A percentile compares a stretch with the other conserved stretches of the same genome.
These are phyloP conservation scores for Matsumurasca onukii DNA, from an alignment of 1,140 invertebrate species.

Conservation along the genomic window DNA sequence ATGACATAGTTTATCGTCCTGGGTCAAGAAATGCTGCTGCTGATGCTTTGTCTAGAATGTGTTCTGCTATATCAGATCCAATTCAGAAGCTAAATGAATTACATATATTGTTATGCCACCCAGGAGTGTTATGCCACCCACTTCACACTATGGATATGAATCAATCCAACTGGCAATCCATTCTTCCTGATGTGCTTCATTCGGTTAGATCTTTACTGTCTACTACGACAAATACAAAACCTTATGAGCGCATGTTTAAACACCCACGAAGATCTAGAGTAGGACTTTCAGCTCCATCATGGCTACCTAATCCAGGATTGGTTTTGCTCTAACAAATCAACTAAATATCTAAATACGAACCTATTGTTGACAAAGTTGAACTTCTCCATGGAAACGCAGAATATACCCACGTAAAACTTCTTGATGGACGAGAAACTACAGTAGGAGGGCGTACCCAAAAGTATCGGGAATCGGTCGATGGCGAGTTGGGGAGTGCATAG, in stretches of 20 bases:
- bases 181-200: not conserved
- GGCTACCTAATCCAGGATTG: not conserved
- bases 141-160: not conserved
- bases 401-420: not conserved
- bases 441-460: too few species aligned
- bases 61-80: not conserved
- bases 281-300: not conserved
- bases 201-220: not conserved
- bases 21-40: not conserved
- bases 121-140: not conserved
- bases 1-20: not conserved
- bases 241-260: not conserved
- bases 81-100: not conserved
- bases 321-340: not conserved
- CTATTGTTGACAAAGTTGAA: not conserved
- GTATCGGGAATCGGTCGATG: too few species aligned
- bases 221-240: not conserved
- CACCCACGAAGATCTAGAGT: not conserved
- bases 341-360: not conserved
- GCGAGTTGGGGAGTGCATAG: too few species aligned
- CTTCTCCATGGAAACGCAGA: slow-evolving; percentile 2
- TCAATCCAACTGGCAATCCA: not conserved
- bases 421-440: not conserved
- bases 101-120: not conserved
- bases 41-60: slow-evolving; percentile 9